Evolutionary conservation across 1,140 invertebrate genomes (phyloP).

Genomic region (Cephus cinctus): DNA sequence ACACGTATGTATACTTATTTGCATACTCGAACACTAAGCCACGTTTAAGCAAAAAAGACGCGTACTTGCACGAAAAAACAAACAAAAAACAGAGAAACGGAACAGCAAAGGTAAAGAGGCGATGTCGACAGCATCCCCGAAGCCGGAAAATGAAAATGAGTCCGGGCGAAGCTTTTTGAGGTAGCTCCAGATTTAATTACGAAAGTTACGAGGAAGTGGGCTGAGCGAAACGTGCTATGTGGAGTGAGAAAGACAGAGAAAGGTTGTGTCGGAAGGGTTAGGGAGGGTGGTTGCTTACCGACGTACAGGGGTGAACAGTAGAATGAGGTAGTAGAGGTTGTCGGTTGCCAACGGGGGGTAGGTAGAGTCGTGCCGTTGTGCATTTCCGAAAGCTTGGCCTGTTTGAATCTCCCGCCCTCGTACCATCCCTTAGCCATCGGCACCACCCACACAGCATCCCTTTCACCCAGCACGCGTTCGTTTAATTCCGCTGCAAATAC

Average conservation of each 20-base stretch:
- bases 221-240: too few relatives aligned
- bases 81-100: too few relatives aligned
- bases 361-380: conserved; percentile 13
- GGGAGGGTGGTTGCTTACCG: too few relatives aligned
- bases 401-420: conserved; percentile 7
- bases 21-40: too few relatives aligned
- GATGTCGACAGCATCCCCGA: too few relatives aligned
- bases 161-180: conserved; percentile 22
- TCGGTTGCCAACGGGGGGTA: too few relatives aligned
- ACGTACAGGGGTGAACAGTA: neutral
- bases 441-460: too few relatives aligned
- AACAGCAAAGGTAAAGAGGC: too few relatives aligned
- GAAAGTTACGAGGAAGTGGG: conserved; percentile 31
- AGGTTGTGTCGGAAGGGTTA: too few relatives aligned
- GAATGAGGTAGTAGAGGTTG: neutral
- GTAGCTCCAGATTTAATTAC: conserved; percentile 36
- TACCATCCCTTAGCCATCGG: neutral
- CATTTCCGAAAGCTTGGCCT: conserved; percentile 12
- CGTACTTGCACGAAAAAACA: too few relatives aligned
- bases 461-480: conserved; percentile 9
- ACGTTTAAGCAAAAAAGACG: too few relatives aligned
- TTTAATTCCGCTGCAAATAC: conserved; percentile 13
- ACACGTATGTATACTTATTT: too few relatives aligned
- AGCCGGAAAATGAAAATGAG: conserved; percentile 14
- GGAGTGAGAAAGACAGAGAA: conserved; percentile 5